Evolutionary conservation across 2,888 invertebrate species (phyloP), one percentile per base, ranked within the genome.

Genomic region (Watsonalla cultraria): DNA sequence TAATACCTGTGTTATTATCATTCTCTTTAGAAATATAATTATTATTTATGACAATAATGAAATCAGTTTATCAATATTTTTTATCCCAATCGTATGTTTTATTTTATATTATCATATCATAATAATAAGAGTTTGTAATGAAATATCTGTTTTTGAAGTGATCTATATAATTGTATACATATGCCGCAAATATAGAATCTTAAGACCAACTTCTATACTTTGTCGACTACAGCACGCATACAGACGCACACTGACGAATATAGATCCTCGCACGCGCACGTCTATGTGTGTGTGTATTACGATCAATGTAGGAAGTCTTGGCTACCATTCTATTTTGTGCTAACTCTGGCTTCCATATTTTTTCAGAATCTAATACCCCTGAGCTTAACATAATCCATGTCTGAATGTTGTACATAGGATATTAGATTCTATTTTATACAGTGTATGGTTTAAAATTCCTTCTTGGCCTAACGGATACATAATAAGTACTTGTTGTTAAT

Each of bases 361-460:
- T 77, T 80, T 81, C 76, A 80, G 82, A 77, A 53, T 59, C 46
- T 54, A 56, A 53, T 63, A 54, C 59, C 49, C 57, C 59, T 57
- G 68, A 70, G 65, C 66, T 68, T 72, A 57, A 54, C 60, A 56
- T 55, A 57, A 59, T 60, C 55, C 57, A 70, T 58, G 68, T 66
- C 67, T 70, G 68, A 71, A 63, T 59, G 58, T 61, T 82, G 78
- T 82, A 82, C 70, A 83, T 81, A 80, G 60, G 59, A 55, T 59
- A 54, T 65, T 78, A 80, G 78, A 68, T 78, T 81, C 78, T 68
- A 80, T 49, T 83, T 84, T 82, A 71, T 84, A 83, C 70, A 59
- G 68, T 65, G 62, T 69, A 68, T 58, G 62, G 57, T 51, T 54
- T 39, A 51, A 47, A 33, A 51, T 45, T 14, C 60, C 59, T 62